Conservation (phyloP, 2,888 invertebrate genomes). For the Adelognathus sp. region DNA sequence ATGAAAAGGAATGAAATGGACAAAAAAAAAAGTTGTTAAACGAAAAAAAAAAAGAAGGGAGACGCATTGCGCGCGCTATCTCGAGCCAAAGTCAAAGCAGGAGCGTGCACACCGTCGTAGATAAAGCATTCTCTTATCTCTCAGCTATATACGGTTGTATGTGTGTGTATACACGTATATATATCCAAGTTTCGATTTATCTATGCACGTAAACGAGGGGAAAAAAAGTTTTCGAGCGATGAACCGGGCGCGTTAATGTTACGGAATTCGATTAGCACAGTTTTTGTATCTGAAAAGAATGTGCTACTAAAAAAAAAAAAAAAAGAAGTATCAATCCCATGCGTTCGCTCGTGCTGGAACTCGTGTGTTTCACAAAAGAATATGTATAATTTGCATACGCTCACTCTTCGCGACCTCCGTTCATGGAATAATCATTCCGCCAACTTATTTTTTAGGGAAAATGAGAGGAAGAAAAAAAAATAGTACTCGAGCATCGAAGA, state of each 20-base stretch:
- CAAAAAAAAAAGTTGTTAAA: background rate
- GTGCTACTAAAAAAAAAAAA: background rate
- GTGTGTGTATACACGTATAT: no score
- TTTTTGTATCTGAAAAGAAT: background rate
- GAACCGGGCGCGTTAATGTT: background rate
- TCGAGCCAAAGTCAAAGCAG: slow-evolving; percentile 18
- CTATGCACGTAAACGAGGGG: slow-evolving; percentile 17
- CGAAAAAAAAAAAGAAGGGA: background rate
- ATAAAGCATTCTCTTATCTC: slow-evolving; percentile 43
- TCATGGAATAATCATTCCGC: background rate
- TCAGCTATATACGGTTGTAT: slow-evolving; percentile 5
- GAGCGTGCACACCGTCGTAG: slow-evolving; percentile 30
- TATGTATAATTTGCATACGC: background rate
- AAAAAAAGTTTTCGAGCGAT: background rate
- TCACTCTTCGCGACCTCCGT: background rate
- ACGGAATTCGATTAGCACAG: slow-evolving; percentile 5
- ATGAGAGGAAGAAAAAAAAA: background rate
- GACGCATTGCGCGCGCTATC: slow-evolving; percentile 10
- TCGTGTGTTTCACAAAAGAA: background rate
- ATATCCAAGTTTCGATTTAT: no score
- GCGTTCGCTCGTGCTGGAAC: background rate
- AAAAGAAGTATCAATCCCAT: background rate
- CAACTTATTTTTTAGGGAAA: background rate
- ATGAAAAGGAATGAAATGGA: slow-evolving; percentile 19
- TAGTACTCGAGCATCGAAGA: background rate